phyloP scores from a whole-genome alignment of 2,888 invertebrate genomes.

The Pterostichus madidus region DNA sequence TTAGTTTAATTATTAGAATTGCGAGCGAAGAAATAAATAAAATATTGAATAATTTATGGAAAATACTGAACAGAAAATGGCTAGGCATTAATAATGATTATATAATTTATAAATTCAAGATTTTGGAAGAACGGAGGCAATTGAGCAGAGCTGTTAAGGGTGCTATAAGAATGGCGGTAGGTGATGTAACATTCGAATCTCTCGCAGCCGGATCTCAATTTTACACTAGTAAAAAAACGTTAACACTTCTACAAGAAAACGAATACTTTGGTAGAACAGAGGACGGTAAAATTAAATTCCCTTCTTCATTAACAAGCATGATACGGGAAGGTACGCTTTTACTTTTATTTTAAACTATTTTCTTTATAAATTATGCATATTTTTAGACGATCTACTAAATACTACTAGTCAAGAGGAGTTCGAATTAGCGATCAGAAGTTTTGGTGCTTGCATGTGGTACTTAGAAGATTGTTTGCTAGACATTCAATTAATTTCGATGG shows the following conservation, averaged over 20 bases:
- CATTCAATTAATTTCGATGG: constrained; percentile 89
- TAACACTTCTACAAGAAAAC: constrained; percentile 85
- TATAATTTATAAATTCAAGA: constrained; percentile 77
- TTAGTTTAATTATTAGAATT: too few relatives aligned
- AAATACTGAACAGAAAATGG: too few relatives aligned
- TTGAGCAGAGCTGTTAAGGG: constrained; percentile 83
- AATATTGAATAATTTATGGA: too few relatives aligned
- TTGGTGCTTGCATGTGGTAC: constrained; percentile 92
- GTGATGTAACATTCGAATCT: constrained; percentile 85
- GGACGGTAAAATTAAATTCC: constrained; percentile 82
- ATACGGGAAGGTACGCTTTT: constrained; percentile 80
- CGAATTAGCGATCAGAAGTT: constrained; percentile 87
- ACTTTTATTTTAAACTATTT: constrained; percentile 70
- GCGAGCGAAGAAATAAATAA: too few relatives aligned
- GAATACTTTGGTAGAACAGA: constrained; percentile 83
- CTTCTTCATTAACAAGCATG: constrained; percentile 85
- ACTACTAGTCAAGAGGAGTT: constrained; percentile 76
- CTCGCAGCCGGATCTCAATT: constrained; percentile 85
- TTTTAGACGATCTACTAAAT: constrained; percentile 79
- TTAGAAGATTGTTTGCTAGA: constrained; percentile 91
- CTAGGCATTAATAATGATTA: too few relatives aligned
- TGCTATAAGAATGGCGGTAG: constrained; percentile 85
- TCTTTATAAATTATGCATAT: constrained; percentile 41
- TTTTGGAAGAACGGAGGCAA: constrained; percentile 87
- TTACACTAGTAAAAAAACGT: constrained; percentile 87